Base-by-base conservation (phyloP, 2,888 invertebrate species). In the Athrips mouffetella region DNA sequence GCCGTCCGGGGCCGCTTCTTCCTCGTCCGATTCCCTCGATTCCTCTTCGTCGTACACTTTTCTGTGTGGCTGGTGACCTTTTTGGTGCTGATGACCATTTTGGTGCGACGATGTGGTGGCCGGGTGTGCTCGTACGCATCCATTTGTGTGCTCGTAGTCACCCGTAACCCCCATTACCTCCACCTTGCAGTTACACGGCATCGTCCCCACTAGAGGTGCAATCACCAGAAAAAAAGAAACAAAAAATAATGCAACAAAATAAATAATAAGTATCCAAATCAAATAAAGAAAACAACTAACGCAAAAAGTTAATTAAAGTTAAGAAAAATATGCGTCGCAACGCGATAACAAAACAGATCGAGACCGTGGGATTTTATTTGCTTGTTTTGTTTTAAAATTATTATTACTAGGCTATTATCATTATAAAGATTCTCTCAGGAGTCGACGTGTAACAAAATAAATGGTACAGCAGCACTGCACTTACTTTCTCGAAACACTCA, bases 111-210 rank as follows among this genome's bases (percentile, higher is more conserved):
- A 20, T 10, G 45, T 15, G n/a, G 30, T 13, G 18, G 23, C 23
- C 2, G n/a, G 15, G 16, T 18, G 10, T 3, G 35, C 18, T 50
- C 53, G 16, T 37, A 66, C 66, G 52, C 74, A 71, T 21, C 62
- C 69, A 47, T 68, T 72, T 21, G 60, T 58, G 58, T 72, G 73
- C 35, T 57, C 60, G 13, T 5, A 56, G 21, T 18, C 18, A n/a
- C 37, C 21, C 37, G n/a, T n/a, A 45, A 2, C 51, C 47, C 7
- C 65, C 65, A 45, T 62, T 62, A 1, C 46, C 39, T n/a, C 64
- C 18, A 64, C 57, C 40, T 69, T 59, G 54, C 80, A 77, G 58
- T 76, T 73, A 60, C 75, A 76, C 53, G 75, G 78, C 78, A 80
- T 80, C 23, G 25, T 49, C 21, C 3, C 16, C 5, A 16, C 29